A percentile compares a stretch with the other conserved stretches of the same genome.
phyloP scores from a whole-genome alignment of 2,113 vertebrate species.

The Mustelus asterias region DNA sequence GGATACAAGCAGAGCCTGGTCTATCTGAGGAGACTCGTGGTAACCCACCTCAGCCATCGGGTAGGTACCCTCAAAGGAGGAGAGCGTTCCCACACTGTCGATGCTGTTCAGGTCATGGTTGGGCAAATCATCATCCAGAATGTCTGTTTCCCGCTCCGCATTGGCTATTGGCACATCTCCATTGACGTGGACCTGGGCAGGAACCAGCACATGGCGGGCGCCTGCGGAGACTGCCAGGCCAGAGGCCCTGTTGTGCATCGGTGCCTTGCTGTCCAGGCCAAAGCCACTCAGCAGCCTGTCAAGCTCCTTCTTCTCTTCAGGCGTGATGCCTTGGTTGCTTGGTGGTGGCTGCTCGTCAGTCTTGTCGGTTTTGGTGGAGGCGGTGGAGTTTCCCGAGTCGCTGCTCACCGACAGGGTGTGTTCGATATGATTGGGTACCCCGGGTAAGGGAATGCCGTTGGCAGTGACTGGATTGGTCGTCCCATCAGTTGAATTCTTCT shows the following conservation, averaged over 20 bases:
- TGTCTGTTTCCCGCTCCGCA: slow-evolving; percentile 87
- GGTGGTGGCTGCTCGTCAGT: slow-evolving; percentile 69
- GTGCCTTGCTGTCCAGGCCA: slow-evolving; percentile 58
- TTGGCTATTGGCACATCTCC: slow-evolving; percentile 55
- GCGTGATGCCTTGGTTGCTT: slow-evolving; percentile 65
- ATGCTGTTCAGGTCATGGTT: slow-evolving; percentile 85
- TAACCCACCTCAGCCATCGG: slow-evolving; percentile 60
- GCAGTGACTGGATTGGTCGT: slow-evolving; percentile 61
- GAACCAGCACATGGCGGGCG: slow-evolving; percentile 72
- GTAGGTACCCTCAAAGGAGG: slow-evolving; percentile 74
- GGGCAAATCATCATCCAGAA: slow-evolving; percentile 89
- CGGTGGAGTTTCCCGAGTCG: slow-evolving; percentile 92
- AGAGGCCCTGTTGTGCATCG: slow-evolving; percentile 65
- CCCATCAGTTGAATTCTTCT: slow-evolving; percentile 81
- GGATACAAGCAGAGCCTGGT: slow-evolving; percentile 54
- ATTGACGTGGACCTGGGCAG: slow-evolving; percentile 88
- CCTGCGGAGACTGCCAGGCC: slow-evolving; percentile 47
- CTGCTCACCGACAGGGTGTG: slow-evolving; percentile 93
- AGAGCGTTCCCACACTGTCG: slow-evolving; percentile 87
- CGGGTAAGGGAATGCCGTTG: slow-evolving; percentile 49
- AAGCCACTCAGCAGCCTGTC: slow-evolving; percentile 87
- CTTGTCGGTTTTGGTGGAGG: slow-evolving; percentile 91
- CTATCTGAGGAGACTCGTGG: slow-evolving; percentile 50
- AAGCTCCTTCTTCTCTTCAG: slow-evolving; percentile 83
- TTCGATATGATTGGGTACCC: slow-evolving; percentile 70